Evolutionary conservation across 1,140 invertebrate genomes (phyloP), one percentile per base, ranked within the genome.

Genomic region (Heterodera schachtii): DNA sequence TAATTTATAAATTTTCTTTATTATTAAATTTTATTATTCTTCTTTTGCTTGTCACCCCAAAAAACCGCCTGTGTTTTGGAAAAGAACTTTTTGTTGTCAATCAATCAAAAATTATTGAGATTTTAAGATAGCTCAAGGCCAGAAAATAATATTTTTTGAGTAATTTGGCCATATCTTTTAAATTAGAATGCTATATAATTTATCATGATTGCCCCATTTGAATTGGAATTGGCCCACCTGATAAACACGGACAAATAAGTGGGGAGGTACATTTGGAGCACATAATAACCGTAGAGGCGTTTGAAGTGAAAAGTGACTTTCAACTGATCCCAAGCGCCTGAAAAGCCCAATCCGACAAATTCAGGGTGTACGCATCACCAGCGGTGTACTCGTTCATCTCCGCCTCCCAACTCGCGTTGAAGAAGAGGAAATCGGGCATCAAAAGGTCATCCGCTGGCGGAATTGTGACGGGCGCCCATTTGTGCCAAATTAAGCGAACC

Each of bases 271-370:
- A 89, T 89, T 86, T 89, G 88, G 2, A 89, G 81, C 64, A 89
- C 87, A 71, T 89, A 89, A 74, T 89, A 89, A 11, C 89, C 88
- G 66, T 86, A 89, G 7, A 91, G 87, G 16, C 92, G 87, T 80
- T 91, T 90, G 77, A 92, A 89, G 73, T 86, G 81, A 71, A 88
- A 89, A 7, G 88, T 90, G 9, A 91, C 90, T 81, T 90, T 90
- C 46, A 92, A 79, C 75, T 90, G 89, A 83, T 89, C 88, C 88
- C 88, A 89, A 67, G 81, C 84, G 13, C 88, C 87, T 64, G 31
- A 31, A 83, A 83, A 46, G 84, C 85, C 67, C 85, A 87, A 66
- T 84, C 47, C n/a, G 43, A 43, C 57, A 81, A 49, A 5, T 64
- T 60, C 19, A 64, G 16, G 57, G 4, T 74, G 47, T 7, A 46